Evolutionary conservation across 2,797 vertebrate genomes (phyloP), one percentile per base, ranked within the genome.

Genomic region (Brotogeris chrysoptera): DNA sequence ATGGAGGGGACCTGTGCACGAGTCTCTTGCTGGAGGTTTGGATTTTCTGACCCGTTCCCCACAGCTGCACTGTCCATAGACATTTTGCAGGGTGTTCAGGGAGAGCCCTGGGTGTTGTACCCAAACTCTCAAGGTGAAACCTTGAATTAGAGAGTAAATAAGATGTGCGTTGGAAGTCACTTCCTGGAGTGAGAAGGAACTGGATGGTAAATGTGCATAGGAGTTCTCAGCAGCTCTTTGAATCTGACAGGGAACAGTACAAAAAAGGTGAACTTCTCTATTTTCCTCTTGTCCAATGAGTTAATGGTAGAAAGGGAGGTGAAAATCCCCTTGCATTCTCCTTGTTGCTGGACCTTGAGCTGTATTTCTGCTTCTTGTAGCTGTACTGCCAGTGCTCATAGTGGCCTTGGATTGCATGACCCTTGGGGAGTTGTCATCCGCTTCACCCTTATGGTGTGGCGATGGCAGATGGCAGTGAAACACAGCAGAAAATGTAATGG

Each of bases 401-500:
- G 60, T 11, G 8, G 5, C 16, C 36, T 32, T 16, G 53, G 76
- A 3, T 5, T 47, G 77, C 11, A 4, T 13, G 66, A 64, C 34
- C 68, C 92, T 9, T 55, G 80, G 93, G 86, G 90, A 78, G 39
- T 34, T 47, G 83, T 53, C 86, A 47, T 52, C 65, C 61, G 5
- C 34, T 24, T 88, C 55, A 14, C 60, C 80, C 92, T 47, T 60
- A 4, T 3, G 68, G 14, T 9, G 77, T 50, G 73, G 53, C 1
- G 5, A 9, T 93, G 86, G 92, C 93, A 92, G 94, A 91, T 95
- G 93, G 91, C 82, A 88, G 72, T 19, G 20, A 63, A 36, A 53
- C 5, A 1, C 32, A 5, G 28, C 19, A 43, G 77, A 23, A 76
- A 59, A 59, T 6, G 6, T 30, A 39, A 60, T 32, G 60, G 53